These are phyloP conservation scores for Lycorma delicatula DNA, from an alignment of 1,140 invertebrate species.

Conservation along the genomic window DNA sequence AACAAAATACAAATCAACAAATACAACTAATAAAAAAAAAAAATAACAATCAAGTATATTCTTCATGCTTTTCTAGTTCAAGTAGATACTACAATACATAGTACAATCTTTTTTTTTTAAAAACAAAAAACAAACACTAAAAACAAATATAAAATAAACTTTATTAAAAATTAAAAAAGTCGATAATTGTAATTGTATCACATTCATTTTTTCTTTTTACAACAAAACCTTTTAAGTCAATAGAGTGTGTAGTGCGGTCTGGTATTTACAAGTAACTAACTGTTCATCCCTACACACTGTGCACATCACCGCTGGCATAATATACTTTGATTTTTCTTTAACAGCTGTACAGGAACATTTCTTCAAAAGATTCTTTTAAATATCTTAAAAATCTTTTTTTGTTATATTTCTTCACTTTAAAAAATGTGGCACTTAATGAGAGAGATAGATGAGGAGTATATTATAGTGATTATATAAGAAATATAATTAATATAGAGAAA, in stretches of 20 bases:
- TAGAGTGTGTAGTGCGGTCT: background rate
- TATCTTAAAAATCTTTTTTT: constrained; percentile 22
- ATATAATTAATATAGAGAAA: constrained; percentile 4
- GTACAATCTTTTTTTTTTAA: constrained; percentile 5
- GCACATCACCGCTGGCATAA: background rate
- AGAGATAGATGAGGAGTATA: constrained; percentile 25
- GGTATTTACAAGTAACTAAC: background rate
- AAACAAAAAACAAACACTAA: constrained; percentile 22
- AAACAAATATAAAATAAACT: constrained; percentile 24
- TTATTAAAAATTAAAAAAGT: constrained; percentile 19
- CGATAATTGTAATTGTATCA: constrained; percentile 30
- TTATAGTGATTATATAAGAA: constrained; percentile 6
- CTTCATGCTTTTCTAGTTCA: background rate
- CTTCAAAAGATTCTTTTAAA: constrained; percentile 19
- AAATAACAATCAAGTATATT: constrained; percentile 4
- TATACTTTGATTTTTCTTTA: constrained; percentile 26
- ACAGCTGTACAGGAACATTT: constrained; percentile 29
- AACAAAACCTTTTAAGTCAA: constrained; percentile 20
- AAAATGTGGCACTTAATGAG: constrained; percentile 30
- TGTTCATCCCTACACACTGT: background rate
- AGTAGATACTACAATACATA: background rate
- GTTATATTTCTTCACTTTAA: constrained; percentile 22
- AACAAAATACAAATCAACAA: constrained; percentile 12
- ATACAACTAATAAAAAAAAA: constrained; percentile 1
- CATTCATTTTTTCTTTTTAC: constrained; percentile 27